These are phyloP conservation scores for Hyperoodon ampullatus DNA, from an alignment of 2,113 vertebrate species.

Conservation along the genomic window DNA sequence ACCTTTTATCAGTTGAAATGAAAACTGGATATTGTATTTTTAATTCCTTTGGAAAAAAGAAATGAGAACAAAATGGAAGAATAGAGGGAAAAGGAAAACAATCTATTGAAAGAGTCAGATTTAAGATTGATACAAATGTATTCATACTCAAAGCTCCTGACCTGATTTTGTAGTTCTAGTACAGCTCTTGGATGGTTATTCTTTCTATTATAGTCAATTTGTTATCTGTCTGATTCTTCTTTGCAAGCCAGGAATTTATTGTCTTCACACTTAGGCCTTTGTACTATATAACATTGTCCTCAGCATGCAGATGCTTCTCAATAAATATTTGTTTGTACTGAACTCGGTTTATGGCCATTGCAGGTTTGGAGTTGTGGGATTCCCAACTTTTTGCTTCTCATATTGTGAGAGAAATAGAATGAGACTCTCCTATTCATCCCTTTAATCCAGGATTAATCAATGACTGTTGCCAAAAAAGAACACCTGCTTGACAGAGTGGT, in stretches of 20 bases:
- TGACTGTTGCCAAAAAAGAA: background rate
- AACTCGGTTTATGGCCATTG: background rate
- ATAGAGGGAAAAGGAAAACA: background rate
- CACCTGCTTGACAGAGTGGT: background rate
- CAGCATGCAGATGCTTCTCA: background rate
- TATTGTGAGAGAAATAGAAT: background rate
- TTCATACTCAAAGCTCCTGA: background rate
- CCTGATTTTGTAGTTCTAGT: background rate
- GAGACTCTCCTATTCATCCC: no score
- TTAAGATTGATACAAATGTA: background rate
- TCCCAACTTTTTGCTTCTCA: background rate
- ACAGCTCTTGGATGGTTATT: background rate
- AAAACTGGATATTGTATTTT: background rate
- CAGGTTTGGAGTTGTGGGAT: background rate
- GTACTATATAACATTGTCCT: background rate
- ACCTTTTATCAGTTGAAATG: background rate
- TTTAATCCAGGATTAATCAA: background rate
- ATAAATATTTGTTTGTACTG: background rate
- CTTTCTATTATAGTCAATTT: background rate
- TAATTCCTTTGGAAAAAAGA: background rate
- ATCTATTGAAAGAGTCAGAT: background rate
- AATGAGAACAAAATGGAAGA: background rate
- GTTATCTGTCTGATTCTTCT: background rate
- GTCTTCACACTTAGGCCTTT: background rate
- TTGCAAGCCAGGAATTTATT: background rate